Evolutionary conservation across 92 coral and sea anemone genomes (phyloP).

Genomic region (Chrysogorgia sp.): DNA sequence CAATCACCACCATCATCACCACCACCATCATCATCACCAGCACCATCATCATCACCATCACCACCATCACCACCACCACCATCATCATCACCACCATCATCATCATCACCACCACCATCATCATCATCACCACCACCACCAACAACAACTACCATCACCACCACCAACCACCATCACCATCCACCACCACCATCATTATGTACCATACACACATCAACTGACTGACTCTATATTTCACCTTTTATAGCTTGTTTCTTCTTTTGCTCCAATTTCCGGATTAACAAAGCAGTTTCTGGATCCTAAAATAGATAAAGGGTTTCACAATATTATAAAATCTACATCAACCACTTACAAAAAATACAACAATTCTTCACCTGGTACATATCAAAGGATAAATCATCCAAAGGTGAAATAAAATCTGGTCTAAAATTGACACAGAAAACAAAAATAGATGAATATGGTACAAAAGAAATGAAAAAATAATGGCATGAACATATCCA

Average conservation of each 20-base stretch:
- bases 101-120: not conserved
- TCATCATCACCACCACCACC: not conserved
- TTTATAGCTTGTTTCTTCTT: conserved; percentile 86
- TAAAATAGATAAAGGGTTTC: conserved; percentile 7
- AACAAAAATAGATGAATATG: not conserved
- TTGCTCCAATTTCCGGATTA: conserved; percentile 86
- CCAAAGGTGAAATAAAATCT: conserved; percentile 86
- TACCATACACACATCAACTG: not conserved
- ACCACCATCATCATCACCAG: not conserved
- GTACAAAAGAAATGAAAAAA: not conserved
- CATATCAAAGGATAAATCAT: conserved; percentile 97
- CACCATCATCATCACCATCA: not conserved
- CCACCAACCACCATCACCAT: not conserved
- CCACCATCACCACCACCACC: not conserved
- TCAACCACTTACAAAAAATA: not conserved
- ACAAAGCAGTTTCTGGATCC: conserved; percentile 97
- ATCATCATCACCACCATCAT: not conserved
- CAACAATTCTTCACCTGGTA: conserved; percentile 72
- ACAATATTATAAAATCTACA: not conserved
- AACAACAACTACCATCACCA: not conserved
- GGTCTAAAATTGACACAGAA: conserved; percentile 61
- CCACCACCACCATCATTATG: not conserved
- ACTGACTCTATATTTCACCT: conserved; percentile 36
- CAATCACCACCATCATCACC: not conserved
- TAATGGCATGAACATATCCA: not conserved